phyloP scores from a whole-genome alignment of 1,140 invertebrate species.

The Eufriesea mexicana region DNA sequence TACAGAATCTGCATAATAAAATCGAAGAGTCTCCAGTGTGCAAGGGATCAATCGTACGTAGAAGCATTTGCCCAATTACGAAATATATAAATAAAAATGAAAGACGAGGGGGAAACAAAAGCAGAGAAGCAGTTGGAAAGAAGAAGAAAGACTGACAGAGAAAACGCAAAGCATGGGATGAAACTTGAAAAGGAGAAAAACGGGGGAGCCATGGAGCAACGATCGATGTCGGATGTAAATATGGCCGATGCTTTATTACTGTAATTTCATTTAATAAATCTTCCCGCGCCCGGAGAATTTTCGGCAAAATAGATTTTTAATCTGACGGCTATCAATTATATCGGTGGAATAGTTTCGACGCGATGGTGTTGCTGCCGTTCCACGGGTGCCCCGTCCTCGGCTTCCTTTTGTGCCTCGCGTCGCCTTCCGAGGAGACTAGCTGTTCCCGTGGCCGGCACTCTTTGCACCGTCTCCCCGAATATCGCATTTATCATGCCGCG shows the following conservation, averaged over 20 bases:
- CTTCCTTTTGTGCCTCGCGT: conserved; percentile 37
- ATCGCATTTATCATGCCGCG: conserved; percentile 62
- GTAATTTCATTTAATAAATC: conserved; percentile 74
- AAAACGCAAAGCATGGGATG: not conserved
- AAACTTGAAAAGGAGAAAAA: not conserved
- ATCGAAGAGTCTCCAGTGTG: too few species aligned
- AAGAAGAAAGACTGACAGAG: not conserved
- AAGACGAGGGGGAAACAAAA: too few species aligned
- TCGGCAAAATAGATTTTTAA: conserved; percentile 69
- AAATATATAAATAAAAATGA: too few species aligned
- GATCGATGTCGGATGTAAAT: conserved; percentile 27
- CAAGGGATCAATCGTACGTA: too few species aligned
- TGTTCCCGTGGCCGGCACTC: not conserved
- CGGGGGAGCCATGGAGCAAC: not conserved
- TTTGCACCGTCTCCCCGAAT: conserved; percentile 51
- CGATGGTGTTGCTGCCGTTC: conserved; percentile 16
- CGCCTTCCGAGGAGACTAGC: conserved; percentile 8
- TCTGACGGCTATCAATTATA: conserved; percentile 63
- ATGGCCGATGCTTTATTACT: conserved; percentile 49
- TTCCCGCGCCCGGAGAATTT: conserved; percentile 24
- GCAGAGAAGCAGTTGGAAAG: too few species aligned
- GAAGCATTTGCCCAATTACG: too few species aligned
- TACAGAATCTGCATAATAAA: too few species aligned
- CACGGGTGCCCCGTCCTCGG: not conserved
- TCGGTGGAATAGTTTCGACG: conserved; percentile 54